These are phyloP conservation scores for Alloscopus bannaensis DNA, from an alignment of 2,888 invertebrate genomes.

Conservation along the genomic window DNA sequence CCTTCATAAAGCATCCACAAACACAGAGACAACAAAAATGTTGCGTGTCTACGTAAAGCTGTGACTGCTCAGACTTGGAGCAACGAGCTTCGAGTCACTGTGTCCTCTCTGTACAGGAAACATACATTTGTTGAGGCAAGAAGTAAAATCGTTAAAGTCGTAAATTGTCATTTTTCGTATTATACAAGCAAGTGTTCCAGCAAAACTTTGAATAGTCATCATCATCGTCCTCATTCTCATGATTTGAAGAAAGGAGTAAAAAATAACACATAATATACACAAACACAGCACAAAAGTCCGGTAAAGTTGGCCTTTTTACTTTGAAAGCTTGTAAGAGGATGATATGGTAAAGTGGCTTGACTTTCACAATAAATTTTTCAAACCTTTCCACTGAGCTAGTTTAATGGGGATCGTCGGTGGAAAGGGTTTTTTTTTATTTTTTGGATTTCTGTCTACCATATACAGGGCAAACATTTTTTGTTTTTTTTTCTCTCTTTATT, in stretches of 20 bases:
- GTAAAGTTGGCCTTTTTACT: conserved; percentile 16
- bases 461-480: neutral
- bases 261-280: neutral
- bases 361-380: conserved; percentile 55
- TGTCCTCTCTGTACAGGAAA: no score
- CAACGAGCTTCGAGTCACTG: no score
- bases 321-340: conserved; percentile 30
- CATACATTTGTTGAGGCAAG: no score
- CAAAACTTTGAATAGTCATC: no score
- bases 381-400: conserved; percentile 27
- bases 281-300: neutral
- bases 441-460: neutral
- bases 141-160: conserved; percentile 24
- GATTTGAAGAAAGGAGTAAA: neutral
- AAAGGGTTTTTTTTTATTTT: neutral
- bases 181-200: neutral
- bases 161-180: conserved; percentile 26
- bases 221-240: conserved; percentile 6
- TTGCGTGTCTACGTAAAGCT: conserved; percentile 9
- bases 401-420: conserved; percentile 42
- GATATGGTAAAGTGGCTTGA: conserved; percentile 60
- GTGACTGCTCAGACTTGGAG: no score
- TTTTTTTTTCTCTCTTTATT: conserved; percentile 29
- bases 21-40: conserved; percentile 8
- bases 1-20: neutral